Percentiles rank a stretch among this genome's conserved stretches.
Conservation (phyloP, 2,113 vertebrate genomes). For the Aythya baeri region DNA sequence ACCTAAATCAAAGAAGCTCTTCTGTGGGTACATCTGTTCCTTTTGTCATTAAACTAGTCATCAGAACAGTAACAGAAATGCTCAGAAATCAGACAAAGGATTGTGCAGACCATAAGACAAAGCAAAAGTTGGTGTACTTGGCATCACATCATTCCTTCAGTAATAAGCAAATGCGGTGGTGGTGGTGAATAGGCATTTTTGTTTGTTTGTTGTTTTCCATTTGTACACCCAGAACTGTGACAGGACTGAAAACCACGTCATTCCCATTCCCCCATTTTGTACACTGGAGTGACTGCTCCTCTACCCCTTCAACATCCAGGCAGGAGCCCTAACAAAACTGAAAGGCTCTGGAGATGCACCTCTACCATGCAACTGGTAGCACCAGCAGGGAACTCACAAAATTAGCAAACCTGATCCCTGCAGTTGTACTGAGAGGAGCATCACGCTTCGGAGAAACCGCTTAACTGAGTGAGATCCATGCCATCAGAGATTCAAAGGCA, state of each 20-base stretch:
- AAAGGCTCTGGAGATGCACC: not conserved
- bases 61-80: not conserved
- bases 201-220: not conserved
- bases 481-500: constrained; percentile 14
- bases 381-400: not conserved
- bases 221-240: not conserved
- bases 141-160: not conserved
- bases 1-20: not conserved
- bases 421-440: not conserved
- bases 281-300: not conserved
- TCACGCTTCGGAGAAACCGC: not conserved
- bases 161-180: not conserved
- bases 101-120: not conserved
- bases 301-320: not conserved
- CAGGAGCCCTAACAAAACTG: not conserved
- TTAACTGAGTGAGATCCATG: not conserved
- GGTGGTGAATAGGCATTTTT: not conserved
- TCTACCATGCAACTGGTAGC: not conserved
- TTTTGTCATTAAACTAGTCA: not conserved
- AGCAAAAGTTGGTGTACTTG: not conserved
- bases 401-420: not conserved
- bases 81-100: not conserved
- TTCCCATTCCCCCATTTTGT: not conserved
- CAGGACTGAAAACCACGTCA: not conserved
- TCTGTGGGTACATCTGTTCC: not conserved